A percentile compares a stretch with the other conserved stretches of the same genome.
Evolutionary conservation across 2,113 vertebrate genomes (phyloP).

Genomic region (Pristiophorus japonicus): DNA sequence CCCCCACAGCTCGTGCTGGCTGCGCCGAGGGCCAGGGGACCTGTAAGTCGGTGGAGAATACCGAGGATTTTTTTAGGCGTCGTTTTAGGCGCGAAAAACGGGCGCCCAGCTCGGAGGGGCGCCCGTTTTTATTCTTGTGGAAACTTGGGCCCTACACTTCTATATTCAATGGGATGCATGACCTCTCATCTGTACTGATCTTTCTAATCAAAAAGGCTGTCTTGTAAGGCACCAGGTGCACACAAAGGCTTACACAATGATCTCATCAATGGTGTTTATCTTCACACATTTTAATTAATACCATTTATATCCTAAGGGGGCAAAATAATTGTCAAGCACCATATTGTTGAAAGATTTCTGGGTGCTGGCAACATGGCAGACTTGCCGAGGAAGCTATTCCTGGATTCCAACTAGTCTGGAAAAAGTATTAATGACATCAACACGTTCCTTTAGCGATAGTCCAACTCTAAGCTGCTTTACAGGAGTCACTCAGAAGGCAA

Average conservation of each 20-base stretch:
- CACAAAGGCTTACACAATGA: not conserved
- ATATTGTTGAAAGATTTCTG: not conserved
- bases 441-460: not conserved
- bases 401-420: not conserved
- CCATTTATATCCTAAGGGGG: not conserved
- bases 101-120: too few species aligned
- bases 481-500: not conserved
- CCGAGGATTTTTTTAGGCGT: too few species aligned
- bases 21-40: too few species aligned
- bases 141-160: too few species aligned
- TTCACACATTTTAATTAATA: slow-evolving; percentile 14
- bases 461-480: not conserved
- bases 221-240: not conserved
- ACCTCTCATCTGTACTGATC: not conserved
- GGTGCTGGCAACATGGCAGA: not conserved
- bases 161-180: not conserved
- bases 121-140: too few species aligned
- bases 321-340: not conserved
- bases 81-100: too few species aligned
- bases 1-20: too few species aligned
- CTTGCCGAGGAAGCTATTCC: not conserved
- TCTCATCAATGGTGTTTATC: not conserved
- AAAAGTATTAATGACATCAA: not conserved
- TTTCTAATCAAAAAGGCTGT: not conserved
- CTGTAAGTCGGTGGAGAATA: too few species aligned